Evolutionary conservation across 1,140 invertebrate genomes (phyloP), one percentile per base, ranked within the genome.

Genomic region (Rhopalosiphum padi): DNA sequence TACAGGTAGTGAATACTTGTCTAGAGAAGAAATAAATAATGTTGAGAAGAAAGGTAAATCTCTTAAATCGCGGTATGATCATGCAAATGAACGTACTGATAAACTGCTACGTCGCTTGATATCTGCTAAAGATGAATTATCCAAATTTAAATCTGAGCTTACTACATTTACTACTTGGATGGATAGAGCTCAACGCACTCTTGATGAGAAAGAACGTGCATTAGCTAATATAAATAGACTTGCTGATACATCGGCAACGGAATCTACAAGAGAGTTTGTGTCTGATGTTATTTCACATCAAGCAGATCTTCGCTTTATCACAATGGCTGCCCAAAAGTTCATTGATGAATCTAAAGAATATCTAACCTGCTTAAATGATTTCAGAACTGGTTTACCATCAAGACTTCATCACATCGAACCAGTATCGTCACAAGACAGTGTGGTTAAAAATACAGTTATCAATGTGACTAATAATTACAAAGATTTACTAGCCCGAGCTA

Each of bases 281-380:
- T 97, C 97, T 93, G 98, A 99, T 95, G 98, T 99, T 0, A 98
- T 99, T 94, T 97, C 98, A 5, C 98, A 99, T 95, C 98, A 99
- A 95, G 98, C 98, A 2, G 98, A 99, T 95, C 95, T 99, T 4
- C 96, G 98, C 46, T 99, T 99, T 95, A 98, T 99, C 93, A 98
- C 98, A 2, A 99, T 99, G 97, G 97, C 98, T 1, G 98, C 98
- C 0, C 98, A 99, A 95, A 99, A 99, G 95, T 99, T 99, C 95
- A 96, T 98, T 68, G 98, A 99, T 94, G 98, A 99, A 95, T 98
- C 98, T 94, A 98, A 98, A 96, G 98, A 98, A 94, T 98, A 98
- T 95, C 95, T 98, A 5, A 96, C 96, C 53, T 96, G 97, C 23
- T 95, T 99, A 55, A 99, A 98, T 95, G 97, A 98, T 92, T 98